A percentile compares a stretch with the other conserved stretches of the same genome.
Conservation (phyloP, 35 echinoderm and acorn worm species). For the Amphiura filiformis region DNA sequence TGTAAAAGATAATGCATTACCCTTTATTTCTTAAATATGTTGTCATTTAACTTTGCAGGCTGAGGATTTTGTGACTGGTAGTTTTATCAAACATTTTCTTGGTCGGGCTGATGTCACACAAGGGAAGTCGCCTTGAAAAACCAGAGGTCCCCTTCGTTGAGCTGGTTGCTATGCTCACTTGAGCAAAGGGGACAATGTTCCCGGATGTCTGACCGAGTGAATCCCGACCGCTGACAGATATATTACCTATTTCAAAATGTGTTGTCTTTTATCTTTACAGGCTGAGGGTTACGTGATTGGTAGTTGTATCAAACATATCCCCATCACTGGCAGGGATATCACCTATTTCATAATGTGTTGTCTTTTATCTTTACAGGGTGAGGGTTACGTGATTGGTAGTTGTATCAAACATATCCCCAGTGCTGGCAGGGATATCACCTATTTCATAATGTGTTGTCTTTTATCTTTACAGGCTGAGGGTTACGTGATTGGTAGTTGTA, state of each 20-base stretch:
- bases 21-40: too few relatives aligned
- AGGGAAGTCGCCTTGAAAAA: too few relatives aligned
- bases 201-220: too few relatives aligned
- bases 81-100: slow-evolving; percentile 99
- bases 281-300: slow-evolving; percentile 94
- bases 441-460: slow-evolving; percentile 46
- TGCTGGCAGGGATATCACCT: slow-evolving; percentile 91
- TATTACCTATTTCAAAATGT: too few relatives aligned
- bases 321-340: slow-evolving; percentile 91
- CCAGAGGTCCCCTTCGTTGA: too few relatives aligned
- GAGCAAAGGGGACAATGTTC: too few relatives aligned
- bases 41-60: too few relatives aligned
- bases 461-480: slow-evolving; percentile 74
- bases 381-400: slow-evolving; percentile 93
- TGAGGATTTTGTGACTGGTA: slow-evolving; percentile 90
- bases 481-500: slow-evolving; percentile 94
- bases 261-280: too few relatives aligned
- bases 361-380: slow-evolving; percentile 51
- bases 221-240: slow-evolving; percentile 93
- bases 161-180: too few relatives aligned
- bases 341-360: slow-evolving; percentile 68
- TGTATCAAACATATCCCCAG: slow-evolving; percentile 99
- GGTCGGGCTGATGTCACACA: too few relatives aligned
- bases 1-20: too few relatives aligned
- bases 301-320: slow-evolving; percentile 99